phyloP scores from a whole-genome alignment of 2,113 vertebrate genomes.

The Lycocorax pyrrhopterus region DNA sequence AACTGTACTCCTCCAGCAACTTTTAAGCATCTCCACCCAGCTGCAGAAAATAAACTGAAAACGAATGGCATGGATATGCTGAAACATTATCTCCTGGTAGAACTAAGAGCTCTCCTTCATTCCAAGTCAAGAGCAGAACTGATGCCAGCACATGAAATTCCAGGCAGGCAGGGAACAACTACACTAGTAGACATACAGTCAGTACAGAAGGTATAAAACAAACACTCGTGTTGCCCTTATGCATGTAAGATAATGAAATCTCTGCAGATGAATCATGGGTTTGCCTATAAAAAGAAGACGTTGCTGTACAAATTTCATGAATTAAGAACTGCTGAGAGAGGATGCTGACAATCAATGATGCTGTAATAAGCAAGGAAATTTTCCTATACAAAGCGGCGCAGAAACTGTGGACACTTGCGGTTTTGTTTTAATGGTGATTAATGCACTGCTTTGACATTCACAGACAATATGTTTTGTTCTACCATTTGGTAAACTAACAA shows the following conservation, averaged over 20 bases:
- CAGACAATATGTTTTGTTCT: not conserved
- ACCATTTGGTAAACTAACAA: not conserved
- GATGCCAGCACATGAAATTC: not conserved
- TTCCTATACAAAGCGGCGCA: not conserved
- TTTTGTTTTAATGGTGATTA: not conserved
- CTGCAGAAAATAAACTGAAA: not conserved
- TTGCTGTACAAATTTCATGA: not conserved
- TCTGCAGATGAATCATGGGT: not conserved
- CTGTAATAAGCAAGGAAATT: not conserved
- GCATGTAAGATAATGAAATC: not conserved
- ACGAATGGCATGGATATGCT: not conserved
- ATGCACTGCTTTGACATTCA: not conserved
- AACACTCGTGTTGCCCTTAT: not conserved
- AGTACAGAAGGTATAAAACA: not conserved
- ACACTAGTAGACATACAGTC: not conserved
- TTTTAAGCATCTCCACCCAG: not conserved
- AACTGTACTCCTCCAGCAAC: not conserved
- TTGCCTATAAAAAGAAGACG: not conserved
- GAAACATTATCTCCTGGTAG: not conserved
- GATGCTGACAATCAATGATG: accelerated
- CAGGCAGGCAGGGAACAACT: not conserved
- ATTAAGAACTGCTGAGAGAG: not conserved
- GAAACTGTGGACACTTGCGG: not conserved
- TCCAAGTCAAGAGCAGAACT: not conserved
- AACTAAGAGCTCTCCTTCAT: not conserved